phyloP scores from a whole-genome alignment of 2,113 vertebrate species.

The Speoplatyrhinus poulsoni region DNA sequence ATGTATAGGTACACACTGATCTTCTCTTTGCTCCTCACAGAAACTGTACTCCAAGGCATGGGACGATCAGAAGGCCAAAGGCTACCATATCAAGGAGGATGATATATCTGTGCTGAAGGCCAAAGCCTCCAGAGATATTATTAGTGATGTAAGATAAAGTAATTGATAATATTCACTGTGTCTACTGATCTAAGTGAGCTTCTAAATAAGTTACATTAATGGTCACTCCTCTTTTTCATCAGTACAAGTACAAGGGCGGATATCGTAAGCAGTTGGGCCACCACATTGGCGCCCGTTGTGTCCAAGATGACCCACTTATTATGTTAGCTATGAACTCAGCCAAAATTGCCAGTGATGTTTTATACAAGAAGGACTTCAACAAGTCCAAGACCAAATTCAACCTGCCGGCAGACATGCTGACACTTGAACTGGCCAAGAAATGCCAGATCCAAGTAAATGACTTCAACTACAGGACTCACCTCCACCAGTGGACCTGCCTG shows the following conservation, averaged over 20 bases:
- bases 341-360: constrained; percentile 86
- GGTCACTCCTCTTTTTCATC: constrained; percentile 11
- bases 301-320: constrained; percentile 86
- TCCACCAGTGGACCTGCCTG: constrained; percentile 88
- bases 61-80: constrained; percentile 85
- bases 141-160: constrained; percentile 71
- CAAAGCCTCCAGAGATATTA: constrained; percentile 88
- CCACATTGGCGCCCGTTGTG: constrained; percentile 82
- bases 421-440: constrained; percentile 84
- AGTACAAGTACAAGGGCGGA: constrained; percentile 87
- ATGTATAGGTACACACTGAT: neutral
- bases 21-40: constrained; percentile 68
- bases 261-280: constrained; percentile 93
- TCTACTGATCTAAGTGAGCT: neutral
- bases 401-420: constrained; percentile 86
- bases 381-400: constrained; percentile 86
- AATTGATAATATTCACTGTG: neutral
- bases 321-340: constrained; percentile 83
- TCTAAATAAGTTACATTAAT: neutral
- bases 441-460: constrained; percentile 88
- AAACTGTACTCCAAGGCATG: constrained; percentile 90
- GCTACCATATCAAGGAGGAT: constrained; percentile 85
- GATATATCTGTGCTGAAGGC: constrained; percentile 89
- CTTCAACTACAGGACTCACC: constrained; percentile 80
- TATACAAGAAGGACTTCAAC: constrained; percentile 92